Conservation (phyloP, 2,113 vertebrate species). For the Leiothrix lutea region DNA sequence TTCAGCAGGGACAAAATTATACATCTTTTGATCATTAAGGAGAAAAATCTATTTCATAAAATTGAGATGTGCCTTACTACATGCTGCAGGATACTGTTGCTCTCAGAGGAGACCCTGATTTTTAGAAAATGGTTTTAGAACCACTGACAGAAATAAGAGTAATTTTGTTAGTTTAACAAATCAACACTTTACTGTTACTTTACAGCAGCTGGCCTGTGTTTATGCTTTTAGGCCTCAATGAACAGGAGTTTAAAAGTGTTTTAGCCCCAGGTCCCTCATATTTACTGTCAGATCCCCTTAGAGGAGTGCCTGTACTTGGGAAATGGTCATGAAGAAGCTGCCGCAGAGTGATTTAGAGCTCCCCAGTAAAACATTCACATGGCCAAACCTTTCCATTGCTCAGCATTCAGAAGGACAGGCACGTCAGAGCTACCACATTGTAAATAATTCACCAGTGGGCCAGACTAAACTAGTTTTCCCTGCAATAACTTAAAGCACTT, state of each 20-base stretch:
- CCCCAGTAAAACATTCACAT: not conserved
- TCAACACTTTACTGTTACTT: not conserved
- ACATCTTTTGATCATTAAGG: not conserved
- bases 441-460: not conserved
- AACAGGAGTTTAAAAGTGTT: not conserved
- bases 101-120: not conserved
- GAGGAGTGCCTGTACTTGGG: not conserved
- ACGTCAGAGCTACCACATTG: not conserved
- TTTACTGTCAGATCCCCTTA: not conserved
- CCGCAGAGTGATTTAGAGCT: not conserved
- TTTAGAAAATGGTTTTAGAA: not conserved
- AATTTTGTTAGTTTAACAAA: not conserved
- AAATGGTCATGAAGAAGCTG: not conserved
- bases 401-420: not conserved
- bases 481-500: not conserved
- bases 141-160: rapidly evolving
- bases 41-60: not conserved
- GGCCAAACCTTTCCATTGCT: not conserved
- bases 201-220: not conserved
- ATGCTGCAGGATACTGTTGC: not conserved
- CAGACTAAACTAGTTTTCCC: not conserved
- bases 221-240: not conserved
- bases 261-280: not conserved
- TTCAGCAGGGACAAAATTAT: not conserved
- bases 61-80: not conserved